A percentile compares a stretch with the other conserved stretches of the same genome.
Evolutionary conservation across 2,113 vertebrate species (phyloP).

Genomic region (Dipodomys spectabilis): DNA sequence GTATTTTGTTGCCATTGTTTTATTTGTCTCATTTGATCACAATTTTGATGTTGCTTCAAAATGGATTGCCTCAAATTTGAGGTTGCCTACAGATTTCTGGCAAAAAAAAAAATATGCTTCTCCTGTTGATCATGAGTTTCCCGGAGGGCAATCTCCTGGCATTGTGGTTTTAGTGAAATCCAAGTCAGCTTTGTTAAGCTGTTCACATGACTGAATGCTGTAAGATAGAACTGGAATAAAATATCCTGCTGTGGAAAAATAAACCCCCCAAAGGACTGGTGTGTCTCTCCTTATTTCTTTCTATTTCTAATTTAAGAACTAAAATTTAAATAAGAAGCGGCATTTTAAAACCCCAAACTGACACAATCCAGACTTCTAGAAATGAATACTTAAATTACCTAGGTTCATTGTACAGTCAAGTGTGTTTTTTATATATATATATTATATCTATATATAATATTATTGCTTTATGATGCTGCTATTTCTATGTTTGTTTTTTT

Average conservation of each 20-base stretch:
- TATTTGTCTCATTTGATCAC: background rate
- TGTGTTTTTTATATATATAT: conserved; percentile 3
- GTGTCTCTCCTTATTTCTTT: conserved; percentile 54
- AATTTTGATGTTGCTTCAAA: conserved; percentile 4
- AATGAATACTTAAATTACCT: conserved; percentile 56
- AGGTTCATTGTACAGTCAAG: background rate
- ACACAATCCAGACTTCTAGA: conserved; percentile 50
- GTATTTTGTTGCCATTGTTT: conserved; percentile 14
- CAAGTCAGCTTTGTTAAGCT: background rate
- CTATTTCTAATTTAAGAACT: conserved; percentile 61
- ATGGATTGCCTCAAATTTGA: background rate
- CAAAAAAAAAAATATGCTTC: background rate
- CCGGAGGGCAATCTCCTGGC: conserved; percentile 19
- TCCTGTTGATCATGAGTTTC: background rate
- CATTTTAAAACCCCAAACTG: conserved; percentile 32
- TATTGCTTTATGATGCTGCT: conserved; percentile 6
- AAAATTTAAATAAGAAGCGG: conserved; percentile 48
- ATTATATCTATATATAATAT: background rate
- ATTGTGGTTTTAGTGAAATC: conserved; percentile 59
- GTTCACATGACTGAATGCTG: conserved; percentile 11
- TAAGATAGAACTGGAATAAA: conserved; percentile 48
- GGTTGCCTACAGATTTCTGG: conserved; percentile 55
- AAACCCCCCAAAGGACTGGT: conserved; percentile 37
- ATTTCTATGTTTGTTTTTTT: conserved; percentile 3
- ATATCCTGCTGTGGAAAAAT: conserved; percentile 65